Evolutionary conservation across 2,888 invertebrate species (phyloP).

Genomic region (Dynastes maya): DNA sequence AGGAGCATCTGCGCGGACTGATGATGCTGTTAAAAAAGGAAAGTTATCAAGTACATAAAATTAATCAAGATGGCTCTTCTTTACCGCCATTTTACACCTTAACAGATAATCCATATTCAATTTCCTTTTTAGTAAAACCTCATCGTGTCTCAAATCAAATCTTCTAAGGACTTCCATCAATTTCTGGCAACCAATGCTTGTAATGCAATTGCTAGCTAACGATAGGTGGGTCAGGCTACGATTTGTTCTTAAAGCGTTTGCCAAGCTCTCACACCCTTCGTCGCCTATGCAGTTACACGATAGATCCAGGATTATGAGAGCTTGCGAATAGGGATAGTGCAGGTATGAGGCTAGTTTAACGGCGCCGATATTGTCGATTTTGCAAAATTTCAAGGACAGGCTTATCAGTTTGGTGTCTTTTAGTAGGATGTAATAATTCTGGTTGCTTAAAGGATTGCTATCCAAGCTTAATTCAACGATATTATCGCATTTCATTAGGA

Average conservation of each 20-base stretch:
- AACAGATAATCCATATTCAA: slow-evolving; percentile 53
- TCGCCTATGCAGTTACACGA: slow-evolving; percentile 67
- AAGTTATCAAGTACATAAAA: too few species aligned
- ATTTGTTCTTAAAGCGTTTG: slow-evolving; percentile 64
- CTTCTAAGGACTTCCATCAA: slow-evolving; percentile 60
- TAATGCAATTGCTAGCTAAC: slow-evolving; percentile 64
- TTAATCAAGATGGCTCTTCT: too few species aligned
- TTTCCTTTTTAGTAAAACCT: slow-evolving; percentile 62
- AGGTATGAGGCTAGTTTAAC: slow-evolving; percentile 62
- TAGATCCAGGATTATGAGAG: slow-evolving; percentile 65
- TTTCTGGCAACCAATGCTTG: slow-evolving; percentile 58
- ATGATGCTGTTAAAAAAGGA: too few species aligned
- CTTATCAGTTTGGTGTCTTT: slow-evolving; percentile 58
- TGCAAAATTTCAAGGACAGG: slow-evolving; percentile 65
- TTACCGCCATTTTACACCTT: slow-evolving; percentile 24
- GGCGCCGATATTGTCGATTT: slow-evolving; percentile 62
- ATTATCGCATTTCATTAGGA: slow-evolving; percentile 59
- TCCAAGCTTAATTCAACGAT: slow-evolving; percentile 65
- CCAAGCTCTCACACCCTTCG: slow-evolving; percentile 62
- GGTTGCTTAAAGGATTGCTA: slow-evolving; percentile 64
- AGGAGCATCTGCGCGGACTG: too few species aligned
- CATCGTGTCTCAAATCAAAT: slow-evolving; percentile 64
- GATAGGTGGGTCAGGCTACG: slow-evolving; percentile 61
- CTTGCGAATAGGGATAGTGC: slow-evolving; percentile 54
- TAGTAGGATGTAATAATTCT: slow-evolving; percentile 64